phyloP scores from a whole-genome alignment of 2,888 invertebrate genomes.

The Steinernema carpocapsae region DNA sequence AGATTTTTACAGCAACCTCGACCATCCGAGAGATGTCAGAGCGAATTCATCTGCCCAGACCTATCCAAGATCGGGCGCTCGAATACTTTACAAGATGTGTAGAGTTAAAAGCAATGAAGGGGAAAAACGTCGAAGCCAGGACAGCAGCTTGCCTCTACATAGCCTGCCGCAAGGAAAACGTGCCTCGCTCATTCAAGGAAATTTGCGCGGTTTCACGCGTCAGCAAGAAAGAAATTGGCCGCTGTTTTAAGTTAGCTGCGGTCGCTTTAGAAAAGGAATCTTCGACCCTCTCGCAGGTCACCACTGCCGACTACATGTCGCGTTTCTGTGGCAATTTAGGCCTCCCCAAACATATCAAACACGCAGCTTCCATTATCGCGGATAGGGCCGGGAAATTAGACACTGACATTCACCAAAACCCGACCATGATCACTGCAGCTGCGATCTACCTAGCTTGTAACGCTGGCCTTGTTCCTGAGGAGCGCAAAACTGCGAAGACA shows the following conservation, averaged over 20 bases:
- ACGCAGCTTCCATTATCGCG: constrained; percentile 93
- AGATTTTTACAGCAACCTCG: constrained; percentile 88
- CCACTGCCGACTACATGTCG: constrained; percentile 96
- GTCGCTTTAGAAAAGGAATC: constrained; percentile 94
- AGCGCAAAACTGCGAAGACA: too few relatives aligned
- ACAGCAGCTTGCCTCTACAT: constrained; percentile 98
- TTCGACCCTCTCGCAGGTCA: constrained; percentile 95
- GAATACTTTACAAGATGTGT: constrained; percentile 87
- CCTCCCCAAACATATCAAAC: constrained; percentile 72
- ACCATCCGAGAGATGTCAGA: constrained; percentile 99
- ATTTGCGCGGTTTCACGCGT: constrained; percentile 94
- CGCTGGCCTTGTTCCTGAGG: not conserved
- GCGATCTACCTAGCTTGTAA: constrained; percentile 92
- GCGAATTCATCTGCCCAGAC: constrained; percentile 91
- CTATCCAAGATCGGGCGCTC: constrained; percentile 96
- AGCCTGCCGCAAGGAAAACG: constrained; percentile 96
- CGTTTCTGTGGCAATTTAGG: constrained; percentile 90
- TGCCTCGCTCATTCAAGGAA: constrained; percentile 95
- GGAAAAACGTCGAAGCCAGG: constrained; percentile 94
- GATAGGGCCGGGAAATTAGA: constrained; percentile 93
- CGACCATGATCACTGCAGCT: constrained; percentile 97
- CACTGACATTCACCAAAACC: constrained; percentile 91
- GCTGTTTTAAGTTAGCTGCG: constrained; percentile 94
- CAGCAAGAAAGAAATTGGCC: constrained; percentile 97
- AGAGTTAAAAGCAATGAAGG: constrained; percentile 66